These are phyloP conservation scores for Lagenorhynchus albirostris DNA, from an alignment of 2,113 vertebrate species.

Conservation along the genomic window DNA sequence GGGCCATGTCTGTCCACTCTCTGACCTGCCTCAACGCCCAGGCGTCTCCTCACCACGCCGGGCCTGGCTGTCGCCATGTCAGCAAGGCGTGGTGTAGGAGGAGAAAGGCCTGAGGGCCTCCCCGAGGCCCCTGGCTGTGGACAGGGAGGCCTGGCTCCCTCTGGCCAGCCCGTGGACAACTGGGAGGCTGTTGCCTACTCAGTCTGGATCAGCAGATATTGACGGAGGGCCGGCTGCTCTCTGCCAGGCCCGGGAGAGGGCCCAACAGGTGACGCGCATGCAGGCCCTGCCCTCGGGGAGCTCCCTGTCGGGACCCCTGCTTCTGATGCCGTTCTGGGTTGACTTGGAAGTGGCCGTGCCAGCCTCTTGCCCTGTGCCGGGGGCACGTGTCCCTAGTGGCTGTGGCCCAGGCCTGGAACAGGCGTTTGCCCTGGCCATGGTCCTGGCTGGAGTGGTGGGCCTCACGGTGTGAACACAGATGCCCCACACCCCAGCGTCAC, in stretches of 20 bases:
- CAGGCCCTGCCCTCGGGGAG: background rate
- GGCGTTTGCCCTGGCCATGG: background rate
- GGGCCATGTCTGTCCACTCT: background rate
- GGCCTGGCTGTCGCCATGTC: background rate
- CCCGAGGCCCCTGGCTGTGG: background rate
- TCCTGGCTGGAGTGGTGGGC: background rate
- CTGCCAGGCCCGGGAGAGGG: background rate
- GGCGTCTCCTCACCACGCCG: background rate
- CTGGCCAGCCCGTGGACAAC: background rate
- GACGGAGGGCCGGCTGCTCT: background rate
- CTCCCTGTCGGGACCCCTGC: background rate
- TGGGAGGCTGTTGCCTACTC: background rate
- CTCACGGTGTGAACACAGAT: fast-evolving
- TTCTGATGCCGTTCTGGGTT: background rate
- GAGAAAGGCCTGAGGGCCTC: background rate
- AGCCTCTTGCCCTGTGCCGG: background rate
- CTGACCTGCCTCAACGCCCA: fast-evolving
- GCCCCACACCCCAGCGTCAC: fast-evolving
- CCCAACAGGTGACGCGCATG: fast-evolving
- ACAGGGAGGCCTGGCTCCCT: background rate
- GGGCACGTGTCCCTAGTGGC: background rate
- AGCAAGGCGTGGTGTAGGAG: background rate
- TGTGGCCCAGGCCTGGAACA: background rate
- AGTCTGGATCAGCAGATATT: background rate
- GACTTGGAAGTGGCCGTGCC: fast-evolving